phyloP scores from a whole-genome alignment of 2,888 invertebrate genomes.

The Lacanobia wlatinum region DNA sequence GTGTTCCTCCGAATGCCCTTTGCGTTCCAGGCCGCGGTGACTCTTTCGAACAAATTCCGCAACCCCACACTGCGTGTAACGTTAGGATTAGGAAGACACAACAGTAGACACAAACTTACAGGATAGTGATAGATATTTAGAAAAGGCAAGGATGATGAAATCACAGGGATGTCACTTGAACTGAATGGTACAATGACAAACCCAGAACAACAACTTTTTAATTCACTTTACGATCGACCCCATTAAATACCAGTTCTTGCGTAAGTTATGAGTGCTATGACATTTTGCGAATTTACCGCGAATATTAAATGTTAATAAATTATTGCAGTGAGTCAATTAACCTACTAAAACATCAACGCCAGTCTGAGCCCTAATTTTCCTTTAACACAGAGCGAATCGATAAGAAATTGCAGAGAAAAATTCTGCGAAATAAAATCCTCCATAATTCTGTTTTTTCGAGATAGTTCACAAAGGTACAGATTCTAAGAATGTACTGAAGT shows the following conservation, averaged over 20 bases:
- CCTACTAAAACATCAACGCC: slow-evolving; percentile 44
- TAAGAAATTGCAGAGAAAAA: background rate
- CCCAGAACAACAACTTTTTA: slow-evolving; percentile 26
- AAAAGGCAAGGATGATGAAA: background rate
- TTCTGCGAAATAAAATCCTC: background rate
- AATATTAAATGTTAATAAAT: slow-evolving; percentile 49
- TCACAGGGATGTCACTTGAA: background rate
- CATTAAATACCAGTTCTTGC: slow-evolving; percentile 55
- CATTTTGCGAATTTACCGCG: slow-evolving; percentile 52
- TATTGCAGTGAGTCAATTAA: slow-evolving; percentile 49
- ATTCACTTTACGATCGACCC: slow-evolving; percentile 38
- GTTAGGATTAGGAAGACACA: background rate
- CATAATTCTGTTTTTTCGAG: background rate
- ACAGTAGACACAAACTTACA: background rate
- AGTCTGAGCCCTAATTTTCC: slow-evolving; percentile 27
- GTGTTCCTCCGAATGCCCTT: too few relatives aligned
- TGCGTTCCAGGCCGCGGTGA: too few relatives aligned
- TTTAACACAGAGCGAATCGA: background rate
- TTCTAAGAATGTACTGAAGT: slow-evolving; percentile 6
- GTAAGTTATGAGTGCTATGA: slow-evolving; percentile 32
- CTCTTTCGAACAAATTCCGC: too few relatives aligned
- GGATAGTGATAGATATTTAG: too few relatives aligned
- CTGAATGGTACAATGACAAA: slow-evolving; percentile 10
- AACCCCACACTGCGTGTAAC: too few relatives aligned
- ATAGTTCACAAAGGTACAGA: background rate